Evolutionary conservation across 1,140 invertebrate species (phyloP), one percentile per base, ranked within the genome.

Genomic region (Pararge aegeria): DNA sequence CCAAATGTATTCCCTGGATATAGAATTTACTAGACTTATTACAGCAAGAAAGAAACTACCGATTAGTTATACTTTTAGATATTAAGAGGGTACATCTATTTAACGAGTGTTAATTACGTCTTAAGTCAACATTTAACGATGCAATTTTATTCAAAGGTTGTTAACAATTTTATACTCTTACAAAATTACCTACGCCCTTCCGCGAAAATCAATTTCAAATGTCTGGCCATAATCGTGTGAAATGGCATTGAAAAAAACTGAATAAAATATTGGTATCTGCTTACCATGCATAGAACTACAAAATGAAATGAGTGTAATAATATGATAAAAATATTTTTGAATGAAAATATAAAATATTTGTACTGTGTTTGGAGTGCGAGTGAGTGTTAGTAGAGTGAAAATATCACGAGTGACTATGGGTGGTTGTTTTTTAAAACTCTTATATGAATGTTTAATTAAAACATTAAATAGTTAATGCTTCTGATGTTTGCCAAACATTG

Each of bases 331-430:
- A 44, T 55, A 59, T 51, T 40, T 7, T 16, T 59, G 21, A 42
- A 21, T 57, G 46, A 29, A 58, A 54, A 54, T 55, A 27, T 50
- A 16, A 18, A 19, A 1, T 5, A n/a, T 53, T 40, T 53, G 51
- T 53, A 53, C 51, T 53, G 34, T 53, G 51, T 37, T n/a, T 12
- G 37, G 4, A 51, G 60, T 56, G 53, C 53, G 20, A 15, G 24
- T 49, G 20, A 13, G 48, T 62, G 60, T 52, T 46, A 29, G 38
- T 56, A 62, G 46, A 40, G 60, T 62, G 54, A 56, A 56, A 56
- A 56, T 21, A 46, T 46, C 20, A 27, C 13, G 46, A 27, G 46
- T 49, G 46, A 49, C 13, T 49, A 20, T 49, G 19, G 10, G 42
- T 46, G 10, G 19, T 15, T 42, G 13, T 42, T 3, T 37, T 37